Evolutionary conservation across 2,113 vertebrate genomes (phyloP).

Genomic region (Marmota flaviventris): DNA sequence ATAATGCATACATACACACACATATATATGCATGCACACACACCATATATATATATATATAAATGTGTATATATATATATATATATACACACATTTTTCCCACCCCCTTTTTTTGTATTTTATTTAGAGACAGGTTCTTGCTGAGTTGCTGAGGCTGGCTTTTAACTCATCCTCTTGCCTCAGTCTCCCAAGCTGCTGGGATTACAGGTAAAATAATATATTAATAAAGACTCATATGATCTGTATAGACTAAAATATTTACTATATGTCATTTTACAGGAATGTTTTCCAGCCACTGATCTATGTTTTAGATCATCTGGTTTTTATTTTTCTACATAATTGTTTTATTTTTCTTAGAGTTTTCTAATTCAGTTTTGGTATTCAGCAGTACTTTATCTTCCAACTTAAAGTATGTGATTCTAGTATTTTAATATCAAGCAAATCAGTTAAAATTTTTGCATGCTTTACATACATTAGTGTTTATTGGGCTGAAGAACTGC

Average conservation of each 20-base stretch:
- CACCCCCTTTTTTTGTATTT: too few relatives aligned
- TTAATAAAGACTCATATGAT: neutral
- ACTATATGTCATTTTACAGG: neutral
- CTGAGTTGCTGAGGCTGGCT: too few relatives aligned
- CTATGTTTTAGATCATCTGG: neutral
- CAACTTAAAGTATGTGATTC: neutral
- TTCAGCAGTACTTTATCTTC: neutral
- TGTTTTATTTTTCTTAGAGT: neutral
- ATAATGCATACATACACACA: too few relatives aligned
- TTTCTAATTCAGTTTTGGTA: neutral
- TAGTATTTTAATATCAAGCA: neutral
- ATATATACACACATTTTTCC: too few relatives aligned
- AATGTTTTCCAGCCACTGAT: neutral
- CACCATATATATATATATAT: too few relatives aligned
- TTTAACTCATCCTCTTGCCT: too few relatives aligned
- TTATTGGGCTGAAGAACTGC: neutral
- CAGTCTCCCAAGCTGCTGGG: too few relatives aligned
- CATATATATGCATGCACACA: too few relatives aligned
- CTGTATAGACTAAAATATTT: neutral
- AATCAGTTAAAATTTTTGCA: neutral
- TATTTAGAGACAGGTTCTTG: too few relatives aligned
- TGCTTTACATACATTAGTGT: neutral
- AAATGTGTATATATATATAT: too few relatives aligned
- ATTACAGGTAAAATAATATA: neutral
- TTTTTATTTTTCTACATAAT: constrained; percentile 32